Evolutionary conservation across 2,113 vertebrate species (phyloP).

Genomic region (Microtus oregoni): DNA sequence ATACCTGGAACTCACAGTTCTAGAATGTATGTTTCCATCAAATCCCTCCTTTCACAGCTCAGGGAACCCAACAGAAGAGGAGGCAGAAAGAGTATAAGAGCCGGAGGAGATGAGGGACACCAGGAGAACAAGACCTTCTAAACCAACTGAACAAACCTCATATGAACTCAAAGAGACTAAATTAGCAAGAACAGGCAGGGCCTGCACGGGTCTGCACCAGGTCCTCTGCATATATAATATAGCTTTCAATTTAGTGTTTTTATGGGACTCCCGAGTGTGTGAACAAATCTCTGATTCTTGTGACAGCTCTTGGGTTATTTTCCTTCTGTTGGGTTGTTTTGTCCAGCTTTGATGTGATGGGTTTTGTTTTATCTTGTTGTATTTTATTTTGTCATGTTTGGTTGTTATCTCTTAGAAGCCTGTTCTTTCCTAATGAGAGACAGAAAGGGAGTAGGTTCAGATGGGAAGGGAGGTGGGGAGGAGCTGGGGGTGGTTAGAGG

Average conservation of each 20-base stretch:
- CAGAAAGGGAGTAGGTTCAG: neutral
- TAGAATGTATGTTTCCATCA: neutral
- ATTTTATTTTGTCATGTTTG: neutral
- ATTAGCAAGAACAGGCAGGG: neutral
- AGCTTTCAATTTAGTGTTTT: neutral
- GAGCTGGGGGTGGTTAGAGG: neutral
- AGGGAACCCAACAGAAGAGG: neutral
- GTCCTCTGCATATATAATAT: neutral
- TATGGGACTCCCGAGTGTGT: neutral
- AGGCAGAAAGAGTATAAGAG: neutral
- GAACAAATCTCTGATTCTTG: neutral
- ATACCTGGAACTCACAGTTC: neutral
- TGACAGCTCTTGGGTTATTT: neutral
- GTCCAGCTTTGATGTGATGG: neutral
- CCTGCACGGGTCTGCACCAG: neutral
- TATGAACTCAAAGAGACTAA: neutral
- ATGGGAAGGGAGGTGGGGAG: neutral
- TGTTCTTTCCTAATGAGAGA: neutral
- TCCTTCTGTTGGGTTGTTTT: neutral
- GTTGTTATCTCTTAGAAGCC: neutral
- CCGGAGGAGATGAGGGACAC: neutral
- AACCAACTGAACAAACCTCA: neutral
- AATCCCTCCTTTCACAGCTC: neutral
- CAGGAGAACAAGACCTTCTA: neutral
- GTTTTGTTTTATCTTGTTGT: neutral